Evolutionary conservation across 2,113 vertebrate genomes (phyloP).

Genomic region (Alethe castanea): DNA sequence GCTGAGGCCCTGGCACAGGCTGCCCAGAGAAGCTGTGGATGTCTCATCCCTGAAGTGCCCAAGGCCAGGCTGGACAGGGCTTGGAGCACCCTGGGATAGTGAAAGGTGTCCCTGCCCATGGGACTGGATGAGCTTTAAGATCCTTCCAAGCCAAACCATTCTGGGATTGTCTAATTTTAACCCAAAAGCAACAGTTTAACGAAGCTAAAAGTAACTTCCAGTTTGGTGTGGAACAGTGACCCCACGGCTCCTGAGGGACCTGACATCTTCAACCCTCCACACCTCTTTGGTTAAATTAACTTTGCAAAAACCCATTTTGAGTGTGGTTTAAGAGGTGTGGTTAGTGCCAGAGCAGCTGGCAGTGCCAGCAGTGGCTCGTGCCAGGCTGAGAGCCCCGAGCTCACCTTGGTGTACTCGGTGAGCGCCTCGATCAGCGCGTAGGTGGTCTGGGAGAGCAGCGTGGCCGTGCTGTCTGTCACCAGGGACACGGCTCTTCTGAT

Average conservation of each 20-base stretch:
- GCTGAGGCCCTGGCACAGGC: not conserved
- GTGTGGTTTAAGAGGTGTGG: not conserved
- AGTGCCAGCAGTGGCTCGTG: not conserved
- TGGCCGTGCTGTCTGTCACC: slow-evolving; percentile 79
- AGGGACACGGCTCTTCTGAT: slow-evolving; percentile 75
- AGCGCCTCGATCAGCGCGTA: slow-evolving; percentile 77
- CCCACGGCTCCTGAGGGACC: accelerated
- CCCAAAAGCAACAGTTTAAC: not conserved
- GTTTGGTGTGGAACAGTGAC: not conserved
- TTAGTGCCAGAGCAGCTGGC: not conserved
- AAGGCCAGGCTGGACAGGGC: accelerated
- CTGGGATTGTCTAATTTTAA: not conserved
- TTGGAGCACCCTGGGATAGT: not conserved
- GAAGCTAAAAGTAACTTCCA: not conserved
- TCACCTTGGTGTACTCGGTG: slow-evolving; percentile 80
- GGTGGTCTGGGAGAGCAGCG: slow-evolving; percentile 79
- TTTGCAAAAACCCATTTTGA: not conserved
- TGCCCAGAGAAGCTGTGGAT: not conserved
- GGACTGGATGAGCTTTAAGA: not conserved
- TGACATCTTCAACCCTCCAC: not conserved
- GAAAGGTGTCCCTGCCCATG: not conserved
- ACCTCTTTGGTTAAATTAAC: not conserved
- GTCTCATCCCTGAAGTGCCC: not conserved
- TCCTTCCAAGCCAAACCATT: not conserved
- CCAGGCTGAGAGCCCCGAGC: not conserved